A percentile compares a stretch with the other conserved stretches of the same genome.
phyloP scores from a whole-genome alignment of 2,797 vertebrate species.

The Hafferia zeledoni region DNA sequence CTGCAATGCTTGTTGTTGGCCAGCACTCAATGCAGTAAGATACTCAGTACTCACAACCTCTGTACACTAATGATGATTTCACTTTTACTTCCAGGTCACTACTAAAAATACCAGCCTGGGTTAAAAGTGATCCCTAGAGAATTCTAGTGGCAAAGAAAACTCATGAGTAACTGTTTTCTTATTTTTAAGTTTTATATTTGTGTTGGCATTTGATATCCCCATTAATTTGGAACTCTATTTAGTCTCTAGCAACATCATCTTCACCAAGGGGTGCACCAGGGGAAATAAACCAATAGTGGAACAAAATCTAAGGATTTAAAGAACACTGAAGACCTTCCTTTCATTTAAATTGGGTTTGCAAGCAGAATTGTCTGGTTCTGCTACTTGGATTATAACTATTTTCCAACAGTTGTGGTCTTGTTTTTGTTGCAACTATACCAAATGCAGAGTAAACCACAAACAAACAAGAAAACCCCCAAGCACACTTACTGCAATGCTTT shows the following conservation, averaged over 20 bases:
- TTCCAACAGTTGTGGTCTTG: background rate
- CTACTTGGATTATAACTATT: background rate
- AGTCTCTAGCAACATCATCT: background rate
- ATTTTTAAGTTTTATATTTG: background rate
- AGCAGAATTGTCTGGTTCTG: background rate
- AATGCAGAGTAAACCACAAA: background rate
- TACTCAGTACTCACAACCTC: background rate
- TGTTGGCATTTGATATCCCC: background rate
- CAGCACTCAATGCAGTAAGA: background rate
- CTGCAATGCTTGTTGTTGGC: background rate
- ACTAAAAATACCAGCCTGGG: background rate
- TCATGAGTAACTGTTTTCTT: background rate
- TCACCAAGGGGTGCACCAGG: background rate
- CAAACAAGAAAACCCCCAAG: background rate
- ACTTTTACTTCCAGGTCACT: background rate
- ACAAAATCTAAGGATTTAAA: background rate
- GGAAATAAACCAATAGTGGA: background rate
- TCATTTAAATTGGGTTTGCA: background rate
- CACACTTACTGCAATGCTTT: rapidly evolving
- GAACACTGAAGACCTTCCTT: background rate
- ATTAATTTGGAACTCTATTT: background rate
- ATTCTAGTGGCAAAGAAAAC: background rate
- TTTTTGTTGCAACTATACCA: background rate
- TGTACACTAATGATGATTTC: rapidly evolving
- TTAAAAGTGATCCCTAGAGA: background rate